These are phyloP conservation scores for Vulpes vulpes DNA, from an alignment of 2,113 vertebrate species.

Conservation along the genomic window DNA sequence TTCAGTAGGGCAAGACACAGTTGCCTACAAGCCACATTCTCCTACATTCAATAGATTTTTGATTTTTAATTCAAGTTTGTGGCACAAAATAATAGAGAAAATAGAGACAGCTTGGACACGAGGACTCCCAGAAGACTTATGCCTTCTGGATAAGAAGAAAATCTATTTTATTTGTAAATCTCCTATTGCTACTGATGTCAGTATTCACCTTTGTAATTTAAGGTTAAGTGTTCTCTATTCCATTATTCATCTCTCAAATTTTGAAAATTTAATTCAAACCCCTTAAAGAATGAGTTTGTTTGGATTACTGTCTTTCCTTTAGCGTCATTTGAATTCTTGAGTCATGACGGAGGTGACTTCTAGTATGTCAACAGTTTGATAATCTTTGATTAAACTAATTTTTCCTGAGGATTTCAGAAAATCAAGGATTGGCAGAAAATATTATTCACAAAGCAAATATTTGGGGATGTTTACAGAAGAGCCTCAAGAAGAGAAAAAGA, in stretches of 20 bases:
- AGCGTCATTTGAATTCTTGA: conserved; percentile 53
- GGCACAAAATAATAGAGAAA: background rate
- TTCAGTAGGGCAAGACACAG: background rate
- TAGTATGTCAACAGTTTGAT: conserved; percentile 40
- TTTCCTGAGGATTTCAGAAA: conserved; percentile 50
- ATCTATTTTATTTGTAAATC: conserved; percentile 30
- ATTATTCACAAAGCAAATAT: conserved; percentile 33
- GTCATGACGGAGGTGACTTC: conserved; percentile 3
- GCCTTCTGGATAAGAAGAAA: background rate
- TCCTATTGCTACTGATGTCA: background rate
- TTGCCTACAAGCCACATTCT: background rate
- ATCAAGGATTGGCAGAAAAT: conserved; percentile 15
- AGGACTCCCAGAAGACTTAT: background rate
- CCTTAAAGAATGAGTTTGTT: conserved; percentile 23
- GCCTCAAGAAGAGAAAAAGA: background rate
- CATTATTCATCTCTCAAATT: background rate
- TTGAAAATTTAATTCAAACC: conserved; percentile 41
- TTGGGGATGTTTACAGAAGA: background rate
- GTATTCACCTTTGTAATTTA: background rate
- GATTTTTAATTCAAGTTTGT: background rate
- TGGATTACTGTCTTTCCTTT: background rate
- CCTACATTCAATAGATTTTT: conserved; percentile 8
- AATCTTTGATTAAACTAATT: conserved; percentile 53
- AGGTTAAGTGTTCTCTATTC: conserved; percentile 18
- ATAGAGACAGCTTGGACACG: background rate